phyloP scores from a whole-genome alignment of 2,113 vertebrate genomes.

The Passer domesticus region DNA sequence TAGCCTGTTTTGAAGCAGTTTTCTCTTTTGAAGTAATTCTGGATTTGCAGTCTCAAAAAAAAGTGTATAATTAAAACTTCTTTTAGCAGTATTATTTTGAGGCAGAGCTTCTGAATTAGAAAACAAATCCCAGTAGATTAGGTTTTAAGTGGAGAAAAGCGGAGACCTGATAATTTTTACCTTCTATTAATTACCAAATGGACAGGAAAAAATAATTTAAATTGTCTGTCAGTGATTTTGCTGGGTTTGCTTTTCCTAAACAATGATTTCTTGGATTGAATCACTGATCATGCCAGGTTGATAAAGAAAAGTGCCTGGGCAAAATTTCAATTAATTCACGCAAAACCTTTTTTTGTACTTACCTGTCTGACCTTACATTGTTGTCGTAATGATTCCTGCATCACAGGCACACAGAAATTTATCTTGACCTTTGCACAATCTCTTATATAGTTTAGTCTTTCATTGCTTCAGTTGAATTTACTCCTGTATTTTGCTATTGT shows the following conservation, averaged over 20 bases:
- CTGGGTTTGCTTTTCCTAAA: background rate
- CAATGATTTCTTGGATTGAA: background rate
- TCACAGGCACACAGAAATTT: background rate
- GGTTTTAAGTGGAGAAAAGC: background rate
- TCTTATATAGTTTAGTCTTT: background rate
- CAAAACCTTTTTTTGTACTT: background rate
- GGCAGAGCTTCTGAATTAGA: background rate
- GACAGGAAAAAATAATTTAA: background rate
- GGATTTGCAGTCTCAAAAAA: background rate
- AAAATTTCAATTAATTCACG: background rate
- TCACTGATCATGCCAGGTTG: background rate
- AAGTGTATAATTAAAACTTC: background rate
- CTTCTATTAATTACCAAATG: background rate
- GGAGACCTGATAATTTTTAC: background rate
- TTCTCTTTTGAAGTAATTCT: background rate
- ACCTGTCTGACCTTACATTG: background rate
- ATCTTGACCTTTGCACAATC: background rate
- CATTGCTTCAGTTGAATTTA: background rate
- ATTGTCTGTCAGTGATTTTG: background rate
- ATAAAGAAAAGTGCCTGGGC: background rate
- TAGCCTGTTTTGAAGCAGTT: background rate
- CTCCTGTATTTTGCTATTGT: background rate
- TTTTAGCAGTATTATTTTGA: background rate
- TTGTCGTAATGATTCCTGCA: background rate
- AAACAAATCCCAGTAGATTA: background rate